Evolutionary conservation across 2,797 vertebrate species (phyloP).

Genomic region (Lepilemur ruficaudatus): DNA sequence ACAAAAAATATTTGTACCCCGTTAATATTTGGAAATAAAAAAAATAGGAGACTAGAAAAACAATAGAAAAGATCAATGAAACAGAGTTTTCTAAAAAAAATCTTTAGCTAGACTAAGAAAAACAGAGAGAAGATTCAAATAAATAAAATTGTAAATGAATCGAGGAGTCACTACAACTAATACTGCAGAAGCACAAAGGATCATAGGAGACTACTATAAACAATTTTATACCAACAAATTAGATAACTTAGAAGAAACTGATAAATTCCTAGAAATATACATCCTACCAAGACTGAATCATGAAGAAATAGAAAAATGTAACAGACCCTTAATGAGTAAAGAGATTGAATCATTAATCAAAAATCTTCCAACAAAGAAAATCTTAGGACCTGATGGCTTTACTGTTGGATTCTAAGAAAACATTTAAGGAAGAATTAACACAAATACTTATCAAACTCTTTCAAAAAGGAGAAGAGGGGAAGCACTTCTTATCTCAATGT

Average conservation of each 20-base stretch:
- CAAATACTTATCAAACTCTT: neutral
- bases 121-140: neutral
- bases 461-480: neutral
- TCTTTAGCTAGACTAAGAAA: neutral
- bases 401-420: neutral
- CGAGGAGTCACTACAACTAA: neutral
- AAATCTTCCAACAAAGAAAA: neutral
- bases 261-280: neutral
- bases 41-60: neutral
- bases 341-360: neutral
- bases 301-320: neutral
- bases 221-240: neutral
- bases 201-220: neutral
- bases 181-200: neutral
- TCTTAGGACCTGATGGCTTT: neutral
- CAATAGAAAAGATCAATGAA: neutral
- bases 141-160: neutral
- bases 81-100: neutral
- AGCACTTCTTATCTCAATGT: neutral
- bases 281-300: neutral
- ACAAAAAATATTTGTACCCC: neutral
- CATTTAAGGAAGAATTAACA: neutral
- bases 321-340: neutral
- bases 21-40: neutral
- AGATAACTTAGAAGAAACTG: neutral